These are phyloP conservation scores for Thermophis baileyi DNA, from an alignment of 2,113 vertebrate genomes.

Conservation along the genomic window DNA sequence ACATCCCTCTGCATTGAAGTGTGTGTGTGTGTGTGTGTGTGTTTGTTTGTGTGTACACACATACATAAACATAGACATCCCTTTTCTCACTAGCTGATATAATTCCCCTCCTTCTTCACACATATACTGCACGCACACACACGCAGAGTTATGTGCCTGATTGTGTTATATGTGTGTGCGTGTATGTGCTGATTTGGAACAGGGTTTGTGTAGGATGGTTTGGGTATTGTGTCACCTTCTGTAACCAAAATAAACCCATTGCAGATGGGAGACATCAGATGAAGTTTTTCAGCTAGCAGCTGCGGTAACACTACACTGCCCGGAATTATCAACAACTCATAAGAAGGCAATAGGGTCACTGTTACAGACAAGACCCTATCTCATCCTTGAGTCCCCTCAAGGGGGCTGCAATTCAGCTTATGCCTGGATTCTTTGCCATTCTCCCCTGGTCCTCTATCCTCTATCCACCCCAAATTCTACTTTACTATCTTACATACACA, in stretches of 20 bases:
- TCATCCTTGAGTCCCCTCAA: neutral
- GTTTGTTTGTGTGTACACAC: too few species aligned
- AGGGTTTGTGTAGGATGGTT: conserved; percentile 7
- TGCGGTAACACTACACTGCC: neutral
- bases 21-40: too few species aligned
- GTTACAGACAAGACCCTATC: neutral
- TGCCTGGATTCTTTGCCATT: neutral
- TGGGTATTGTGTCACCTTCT: conserved; percentile 18
- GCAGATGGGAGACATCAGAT: conserved; percentile 6
- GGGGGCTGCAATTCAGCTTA: neutral
- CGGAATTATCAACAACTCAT: neutral
- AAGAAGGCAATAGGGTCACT: neutral
- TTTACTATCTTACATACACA: neutral
- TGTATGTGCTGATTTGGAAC: neutral
- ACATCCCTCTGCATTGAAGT: neutral
- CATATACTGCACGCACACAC: neutral
- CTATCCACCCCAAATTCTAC: neutral
- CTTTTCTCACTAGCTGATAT: neutral
- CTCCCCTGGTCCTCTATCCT: neutral
- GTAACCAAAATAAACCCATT: conserved; percentile 17
- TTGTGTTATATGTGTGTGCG: neutral
- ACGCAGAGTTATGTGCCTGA: neutral
- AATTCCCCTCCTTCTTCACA: neutral
- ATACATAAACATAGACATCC: too few species aligned
- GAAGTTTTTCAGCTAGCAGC: neutral